Percentiles rank a stretch among this genome's conserved stretches.
Evolutionary conservation across 2,797 vertebrate species (phyloP).

Genomic region (Pelochelys cantorii): DNA sequence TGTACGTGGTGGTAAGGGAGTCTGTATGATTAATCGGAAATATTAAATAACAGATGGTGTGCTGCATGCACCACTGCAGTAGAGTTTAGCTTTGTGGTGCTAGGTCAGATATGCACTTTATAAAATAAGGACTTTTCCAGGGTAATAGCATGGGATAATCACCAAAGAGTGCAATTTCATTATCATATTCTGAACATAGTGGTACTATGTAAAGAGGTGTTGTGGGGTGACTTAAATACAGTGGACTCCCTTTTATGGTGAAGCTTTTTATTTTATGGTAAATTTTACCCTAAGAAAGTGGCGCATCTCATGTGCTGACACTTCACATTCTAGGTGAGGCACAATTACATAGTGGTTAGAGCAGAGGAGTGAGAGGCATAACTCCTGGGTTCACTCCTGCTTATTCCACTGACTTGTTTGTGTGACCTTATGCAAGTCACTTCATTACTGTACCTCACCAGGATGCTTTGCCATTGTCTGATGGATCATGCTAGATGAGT

Average conservation of each 20-base stretch:
- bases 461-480: background rate
- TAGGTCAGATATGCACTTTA: constrained; percentile 4
- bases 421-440: background rate
- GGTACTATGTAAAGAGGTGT: background rate
- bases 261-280: background rate
- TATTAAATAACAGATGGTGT: background rate
- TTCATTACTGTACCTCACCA: background rate
- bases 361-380: background rate
- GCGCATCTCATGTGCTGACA: background rate
- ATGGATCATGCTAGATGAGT: background rate
- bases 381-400: background rate
- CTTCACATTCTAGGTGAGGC: background rate
- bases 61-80: background rate
- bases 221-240: background rate
- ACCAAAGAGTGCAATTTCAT: constrained; percentile 36
- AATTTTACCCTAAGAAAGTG: background rate
- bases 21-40: constrained; percentile 17
- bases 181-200: fast-evolving
- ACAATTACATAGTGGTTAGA: constrained; percentile 17
- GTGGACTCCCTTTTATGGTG: background rate
- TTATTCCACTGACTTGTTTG: background rate
- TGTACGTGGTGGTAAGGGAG: background rate
- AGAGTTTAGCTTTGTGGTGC: background rate
- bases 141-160: background rate
- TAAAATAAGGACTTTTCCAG: constrained; percentile 16